Evolutionary conservation across 1,140 invertebrate species (phyloP), one percentile per base, ranked within the genome.

Genomic region (Oedothorax gibbosus): DNA sequence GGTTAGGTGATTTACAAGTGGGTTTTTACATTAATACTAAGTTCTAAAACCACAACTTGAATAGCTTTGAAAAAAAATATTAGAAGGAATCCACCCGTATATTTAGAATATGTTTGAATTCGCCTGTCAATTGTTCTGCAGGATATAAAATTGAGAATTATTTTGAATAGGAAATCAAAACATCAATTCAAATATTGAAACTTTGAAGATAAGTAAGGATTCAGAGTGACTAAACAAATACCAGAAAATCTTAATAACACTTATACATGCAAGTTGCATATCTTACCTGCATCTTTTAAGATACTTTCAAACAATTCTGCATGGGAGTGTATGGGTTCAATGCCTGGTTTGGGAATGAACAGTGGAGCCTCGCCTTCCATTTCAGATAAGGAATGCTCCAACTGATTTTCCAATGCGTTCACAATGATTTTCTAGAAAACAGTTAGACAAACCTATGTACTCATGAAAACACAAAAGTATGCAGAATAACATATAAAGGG

Each of bases 281-380:
- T 86, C 51, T 69, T 54, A 87, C 89, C 87, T 77, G 88, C 83
- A 75, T 88, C 83, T 76, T 87, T 72, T 57, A 86, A 50, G 14
- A 88, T 87, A 12, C 87, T 85, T 66, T 87, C 87, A 50, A 88
- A 86, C 18, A 85, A 75, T 15, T 88, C 86, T 50, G 89, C 89
- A 87, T 88, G 89, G 11, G 88, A 79, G 87, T 90, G 90, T 21
- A 91, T 79, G 18, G 88, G 87, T 9, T 88, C 88, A 50, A 90
- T 88, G 0, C 90, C 90, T 20, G 83, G 82, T 9, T 81, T 68
- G 14, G 90, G 88, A n/a, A 88, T 80, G 87, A 89, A 89, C 10
- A 89, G 56, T 20, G 90, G 90, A 87, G 88, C 88, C 0, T 85
- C 88, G 50, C 88, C 86, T 69, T 90, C 89, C 6, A 82, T 62